Percentiles rank a stretch among this genome's conserved stretches.
phyloP scores from a whole-genome alignment of 2,113 vertebrate species.

The Lynx canadensis region DNA sequence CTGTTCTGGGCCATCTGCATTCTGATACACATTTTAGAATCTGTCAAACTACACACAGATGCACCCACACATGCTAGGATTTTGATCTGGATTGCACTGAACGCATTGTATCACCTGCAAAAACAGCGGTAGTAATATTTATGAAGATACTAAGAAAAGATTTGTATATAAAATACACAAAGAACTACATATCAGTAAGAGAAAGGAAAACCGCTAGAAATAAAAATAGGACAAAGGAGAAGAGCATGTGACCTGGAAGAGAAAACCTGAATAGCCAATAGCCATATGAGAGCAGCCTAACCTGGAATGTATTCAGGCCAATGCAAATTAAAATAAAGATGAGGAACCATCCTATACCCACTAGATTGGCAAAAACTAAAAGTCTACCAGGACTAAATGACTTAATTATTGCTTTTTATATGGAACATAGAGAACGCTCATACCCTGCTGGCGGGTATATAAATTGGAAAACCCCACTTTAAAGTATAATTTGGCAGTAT shows the following conservation, averaged over 20 bases:
- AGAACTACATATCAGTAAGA: neutral
- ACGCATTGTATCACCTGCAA: neutral
- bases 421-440: neutral
- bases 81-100: neutral
- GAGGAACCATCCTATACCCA: neutral
- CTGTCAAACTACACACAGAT: neutral
- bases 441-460: neutral
- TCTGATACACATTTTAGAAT: neutral
- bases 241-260: neutral
- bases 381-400: slow-evolving; percentile 3
- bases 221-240: slow-evolving; percentile 16
- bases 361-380: neutral
- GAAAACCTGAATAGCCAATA: neutral
- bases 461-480: neutral
- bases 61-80: neutral
- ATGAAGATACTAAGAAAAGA: neutral
- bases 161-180: neutral
- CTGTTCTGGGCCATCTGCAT: neutral
- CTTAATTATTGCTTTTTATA: slow-evolving; percentile 5
- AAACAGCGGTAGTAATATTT: neutral
- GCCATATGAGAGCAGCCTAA: neutral
- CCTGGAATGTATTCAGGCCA: neutral
- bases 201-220: neutral
- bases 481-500: slow-evolving; percentile 1
- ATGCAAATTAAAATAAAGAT: slow-evolving; percentile 40